Evolutionary conservation across 1,140 invertebrate genomes (phyloP).

Genomic region (Hypothenemus hampei): DNA sequence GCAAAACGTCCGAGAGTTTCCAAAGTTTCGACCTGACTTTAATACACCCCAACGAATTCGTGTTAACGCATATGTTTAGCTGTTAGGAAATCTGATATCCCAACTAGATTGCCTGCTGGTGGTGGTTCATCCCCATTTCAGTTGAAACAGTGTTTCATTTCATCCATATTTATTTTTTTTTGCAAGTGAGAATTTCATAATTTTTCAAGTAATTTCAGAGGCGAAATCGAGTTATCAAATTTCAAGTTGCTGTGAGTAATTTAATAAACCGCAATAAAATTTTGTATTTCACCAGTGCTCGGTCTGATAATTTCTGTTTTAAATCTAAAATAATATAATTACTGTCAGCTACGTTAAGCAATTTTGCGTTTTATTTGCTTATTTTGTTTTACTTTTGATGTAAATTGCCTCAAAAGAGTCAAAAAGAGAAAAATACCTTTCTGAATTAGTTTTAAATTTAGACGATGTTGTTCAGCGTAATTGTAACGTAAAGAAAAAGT

Average conservation of each 20-base stretch:
- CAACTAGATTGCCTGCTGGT: neutral
- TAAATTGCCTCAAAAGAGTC: too few relatives aligned
- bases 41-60: conserved; percentile 11
- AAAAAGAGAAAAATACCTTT: too few relatives aligned
- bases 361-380: neutral
- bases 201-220: neutral
- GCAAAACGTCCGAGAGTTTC: conserved; percentile 14
- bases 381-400: neutral
- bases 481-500: too few relatives aligned
- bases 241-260: conserved; percentile 12
- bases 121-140: neutral
- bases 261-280: conserved; percentile 23
- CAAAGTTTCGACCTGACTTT: conserved; percentile 8
- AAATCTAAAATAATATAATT: conserved; percentile 21
- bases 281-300: conserved; percentile 4
- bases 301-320: conserved; percentile 15
- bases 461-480: too few relatives aligned
- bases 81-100: conserved; percentile 9
- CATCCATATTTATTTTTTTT: too few relatives aligned
- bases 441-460: too few relatives aligned
- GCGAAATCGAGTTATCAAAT: conserved; percentile 1
- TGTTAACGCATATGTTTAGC: conserved; percentile 20
- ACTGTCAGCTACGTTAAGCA: conserved; percentile 9
- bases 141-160: too few relatives aligned
- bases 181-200: neutral